Conservation (phyloP, 2,113 vertebrate species). For the Castor canadensis region DNA sequence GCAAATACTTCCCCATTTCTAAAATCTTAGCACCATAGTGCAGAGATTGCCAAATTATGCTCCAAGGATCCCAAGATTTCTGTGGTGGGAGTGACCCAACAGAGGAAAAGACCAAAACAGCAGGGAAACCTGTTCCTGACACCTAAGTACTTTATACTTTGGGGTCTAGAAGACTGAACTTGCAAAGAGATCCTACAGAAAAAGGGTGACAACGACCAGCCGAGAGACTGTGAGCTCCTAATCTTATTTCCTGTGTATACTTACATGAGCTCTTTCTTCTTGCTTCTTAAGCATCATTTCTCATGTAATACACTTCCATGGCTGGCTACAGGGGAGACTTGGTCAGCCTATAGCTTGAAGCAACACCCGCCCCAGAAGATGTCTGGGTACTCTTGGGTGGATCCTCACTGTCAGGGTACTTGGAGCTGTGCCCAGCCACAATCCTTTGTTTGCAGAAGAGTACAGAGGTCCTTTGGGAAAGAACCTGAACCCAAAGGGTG, state of each 20-base stretch:
- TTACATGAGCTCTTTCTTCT: neutral
- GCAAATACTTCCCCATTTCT: neutral
- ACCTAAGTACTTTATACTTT: neutral
- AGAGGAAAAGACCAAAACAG: neutral
- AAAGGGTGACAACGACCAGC: neutral
- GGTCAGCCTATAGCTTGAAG: neutral
- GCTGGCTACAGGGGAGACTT: neutral
- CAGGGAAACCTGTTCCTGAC: neutral
- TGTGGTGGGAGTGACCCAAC: rapidly evolving
- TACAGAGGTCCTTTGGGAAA: neutral
- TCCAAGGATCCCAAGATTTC: neutral
- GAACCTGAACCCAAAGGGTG: neutral
- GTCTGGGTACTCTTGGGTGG: neutral
- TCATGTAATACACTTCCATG: neutral
- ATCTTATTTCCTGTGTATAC: neutral
- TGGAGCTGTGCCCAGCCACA: neutral
- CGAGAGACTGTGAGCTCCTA: neutral
- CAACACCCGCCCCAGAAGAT: neutral
- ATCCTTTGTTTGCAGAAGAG: neutral
- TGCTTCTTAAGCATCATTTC: neutral
- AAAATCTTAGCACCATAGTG: neutral
- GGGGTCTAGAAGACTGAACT: neutral
- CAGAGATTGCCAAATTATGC: neutral
- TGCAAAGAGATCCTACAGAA: neutral
- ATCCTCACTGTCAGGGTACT: neutral